Conservation (phyloP, 2,888 invertebrate species). For the Entomobrya multifasciata region DNA sequence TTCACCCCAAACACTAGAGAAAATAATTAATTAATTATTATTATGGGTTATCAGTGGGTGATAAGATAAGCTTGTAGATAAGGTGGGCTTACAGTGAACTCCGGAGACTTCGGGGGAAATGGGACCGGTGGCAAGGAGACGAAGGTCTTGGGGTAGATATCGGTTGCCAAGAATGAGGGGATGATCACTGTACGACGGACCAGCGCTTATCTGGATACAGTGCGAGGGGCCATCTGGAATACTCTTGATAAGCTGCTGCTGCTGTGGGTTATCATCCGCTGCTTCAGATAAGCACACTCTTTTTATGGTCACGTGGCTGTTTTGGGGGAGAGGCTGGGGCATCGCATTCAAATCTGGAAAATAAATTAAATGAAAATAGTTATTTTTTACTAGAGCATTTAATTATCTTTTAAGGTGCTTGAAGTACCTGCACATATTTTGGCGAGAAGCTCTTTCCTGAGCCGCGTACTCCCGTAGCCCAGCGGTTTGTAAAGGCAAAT, state of each 20-base stretch:
- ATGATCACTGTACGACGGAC: constrained; percentile 89
- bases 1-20: constrained; percentile 88
- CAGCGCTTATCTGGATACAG: too few species aligned
- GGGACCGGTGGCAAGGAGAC: constrained; percentile 84
- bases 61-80: constrained; percentile 11
- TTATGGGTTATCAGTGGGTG: not conserved
- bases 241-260: not conserved
- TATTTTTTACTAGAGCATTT: too few species aligned
- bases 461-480: constrained; percentile 81
- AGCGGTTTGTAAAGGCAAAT: constrained; percentile 91
- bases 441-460: constrained; percentile 83
- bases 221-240: too few species aligned
- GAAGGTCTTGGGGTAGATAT: constrained; percentile 87
- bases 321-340: constrained; percentile 89
- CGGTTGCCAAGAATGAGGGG: constrained; percentile 88
- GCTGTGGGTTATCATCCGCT: too few species aligned
- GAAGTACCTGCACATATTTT: constrained; percentile 86
- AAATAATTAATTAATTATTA: not conserved
- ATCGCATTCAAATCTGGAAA: not conserved
- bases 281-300: constrained; percentile 74
- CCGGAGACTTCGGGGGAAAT: constrained; percentile 88
- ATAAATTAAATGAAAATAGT: too few species aligned
- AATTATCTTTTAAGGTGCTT: not conserved
- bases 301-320: constrained; percentile 84
- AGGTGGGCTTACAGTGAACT: constrained; percentile 81